phyloP scores from a whole-genome alignment of 64 coral and sea anemone genomes.

The Stichodactyla helianthus region DNA sequence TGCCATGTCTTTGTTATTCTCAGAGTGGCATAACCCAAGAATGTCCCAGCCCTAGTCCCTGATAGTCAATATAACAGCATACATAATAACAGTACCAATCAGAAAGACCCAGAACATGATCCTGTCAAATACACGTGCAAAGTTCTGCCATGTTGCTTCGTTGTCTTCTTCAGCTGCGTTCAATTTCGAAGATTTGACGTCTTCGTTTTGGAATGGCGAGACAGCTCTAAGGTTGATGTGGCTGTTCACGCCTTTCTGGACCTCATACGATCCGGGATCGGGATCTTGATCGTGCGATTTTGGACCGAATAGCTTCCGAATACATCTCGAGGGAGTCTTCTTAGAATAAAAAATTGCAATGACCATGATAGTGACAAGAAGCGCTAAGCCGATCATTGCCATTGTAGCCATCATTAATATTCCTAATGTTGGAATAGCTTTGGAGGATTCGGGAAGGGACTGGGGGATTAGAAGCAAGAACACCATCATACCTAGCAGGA shows the following conservation, averaged over 20 bases:
- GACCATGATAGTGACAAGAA: constrained; percentile 38
- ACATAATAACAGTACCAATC: not conserved
- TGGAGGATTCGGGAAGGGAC: constrained; percentile 42
- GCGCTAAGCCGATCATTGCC: constrained; percentile 29
- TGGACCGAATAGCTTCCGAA: constrained; percentile 25
- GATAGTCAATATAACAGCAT: not conserved
- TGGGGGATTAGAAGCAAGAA: constrained; percentile 2
- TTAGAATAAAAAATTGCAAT: constrained; percentile 27
- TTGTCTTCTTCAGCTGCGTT: not conserved
- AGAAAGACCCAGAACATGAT: constrained; percentile 44
- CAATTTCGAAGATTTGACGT: not conserved
- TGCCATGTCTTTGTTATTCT: too few relatives aligned
- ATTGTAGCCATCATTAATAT: constrained; percentile 33
- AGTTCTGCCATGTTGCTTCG: constrained; percentile 31
- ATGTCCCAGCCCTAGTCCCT: not conserved
- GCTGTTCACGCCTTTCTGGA: not conserved
- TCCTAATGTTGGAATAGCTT: constrained; percentile 45
- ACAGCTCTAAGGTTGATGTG: constrained; percentile 13
- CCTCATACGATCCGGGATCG: too few relatives aligned
- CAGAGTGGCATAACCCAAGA: too few relatives aligned
- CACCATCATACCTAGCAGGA: constrained; percentile 30
- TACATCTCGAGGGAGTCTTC: constrained; percentile 19
- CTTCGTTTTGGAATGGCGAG: not conserved
- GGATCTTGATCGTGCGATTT: not conserved
- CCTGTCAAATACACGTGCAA: constrained; percentile 27